Conservation (phyloP, 2,888 invertebrate genomes). For the Parelbella ahira region DNA sequence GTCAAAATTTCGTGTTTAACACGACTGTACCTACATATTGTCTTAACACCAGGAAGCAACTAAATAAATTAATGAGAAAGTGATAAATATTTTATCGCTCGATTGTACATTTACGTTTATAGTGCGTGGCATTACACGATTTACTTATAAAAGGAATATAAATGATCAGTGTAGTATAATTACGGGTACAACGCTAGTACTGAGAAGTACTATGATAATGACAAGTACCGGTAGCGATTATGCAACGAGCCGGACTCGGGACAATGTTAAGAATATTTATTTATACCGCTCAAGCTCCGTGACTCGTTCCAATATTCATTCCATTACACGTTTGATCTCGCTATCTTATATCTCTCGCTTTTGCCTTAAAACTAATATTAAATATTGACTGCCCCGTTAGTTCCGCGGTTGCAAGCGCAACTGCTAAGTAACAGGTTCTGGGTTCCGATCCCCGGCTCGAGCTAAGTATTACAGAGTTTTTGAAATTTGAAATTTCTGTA, state of each 20-base stretch:
- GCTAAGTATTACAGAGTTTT: too few species aligned
- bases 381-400: too few species aligned
- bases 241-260: conserved; percentile 71
- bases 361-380: background rate
- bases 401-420: too few species aligned
- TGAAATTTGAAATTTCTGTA: too few species aligned
- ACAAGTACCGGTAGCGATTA: conserved; percentile 57
- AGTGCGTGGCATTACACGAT: conserved; percentile 19
- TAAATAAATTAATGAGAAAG: conserved; percentile 5
- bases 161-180: conserved; percentile 46
- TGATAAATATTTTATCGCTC: conserved; percentile 6
- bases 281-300: conserved; percentile 50
- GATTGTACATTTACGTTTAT: conserved; percentile 4
- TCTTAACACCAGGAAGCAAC: conserved; percentile 1
- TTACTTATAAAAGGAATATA: conserved; percentile 32
- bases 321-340: conserved; percentile 26
- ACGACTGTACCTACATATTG: too few species aligned
- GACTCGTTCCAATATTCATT: conserved; percentile 47
- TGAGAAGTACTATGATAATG: conserved; percentile 45
- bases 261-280: conserved; percentile 66
- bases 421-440: too few species aligned
- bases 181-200: conserved; percentile 43
- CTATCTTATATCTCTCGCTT: conserved; percentile 11
- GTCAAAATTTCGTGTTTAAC: too few species aligned
- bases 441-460: too few species aligned